These are phyloP conservation scores for Allacma fusca DNA, from an alignment of 2,888 invertebrate genomes.

Conservation along the genomic window DNA sequence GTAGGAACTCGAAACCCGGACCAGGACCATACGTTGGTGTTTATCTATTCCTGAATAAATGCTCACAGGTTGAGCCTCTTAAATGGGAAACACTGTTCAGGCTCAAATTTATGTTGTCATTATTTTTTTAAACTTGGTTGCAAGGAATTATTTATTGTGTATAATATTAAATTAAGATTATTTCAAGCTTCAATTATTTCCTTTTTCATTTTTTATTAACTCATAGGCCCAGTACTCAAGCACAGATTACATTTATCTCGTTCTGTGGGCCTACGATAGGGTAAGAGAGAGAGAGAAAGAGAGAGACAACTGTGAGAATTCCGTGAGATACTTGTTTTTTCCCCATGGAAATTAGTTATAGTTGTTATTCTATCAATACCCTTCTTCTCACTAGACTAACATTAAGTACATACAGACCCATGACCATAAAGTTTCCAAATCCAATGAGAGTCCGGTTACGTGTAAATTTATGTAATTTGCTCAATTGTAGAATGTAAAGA, in stretches of 20 bases:
- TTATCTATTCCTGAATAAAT: constrained; percentile 21
- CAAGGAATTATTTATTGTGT: constrained; percentile 39
- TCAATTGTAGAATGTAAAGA: neutral
- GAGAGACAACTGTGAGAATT: neutral
- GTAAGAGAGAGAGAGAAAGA: neutral
- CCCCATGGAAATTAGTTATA: constrained; percentile 1
- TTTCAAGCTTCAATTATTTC: constrained; percentile 38
- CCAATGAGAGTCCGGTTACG: neutral
- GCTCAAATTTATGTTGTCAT: constrained; percentile 36
- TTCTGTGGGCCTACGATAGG: no score
- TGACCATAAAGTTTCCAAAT: neutral
- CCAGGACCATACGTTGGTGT: constrained; percentile 8
- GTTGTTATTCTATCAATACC: neutral
- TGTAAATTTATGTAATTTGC: constrained; percentile 14
- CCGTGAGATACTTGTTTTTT: constrained; percentile 18
- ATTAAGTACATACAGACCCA: neutral
- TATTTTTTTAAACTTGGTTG: constrained; percentile 30
- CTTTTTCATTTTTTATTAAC: neutral
- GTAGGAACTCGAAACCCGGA: constrained; percentile 3
- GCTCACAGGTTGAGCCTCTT: constrained; percentile 1
- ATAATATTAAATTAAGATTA: constrained; percentile 43
- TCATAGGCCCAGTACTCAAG: no score
- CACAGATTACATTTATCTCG: no score
- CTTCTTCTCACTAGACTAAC: neutral
- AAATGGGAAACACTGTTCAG: constrained; percentile 29